Percentiles rank a stretch among this genome's conserved stretches.
Conservation (phyloP, 2,888 invertebrate species). For the Pyrrhia umbra region DNA sequence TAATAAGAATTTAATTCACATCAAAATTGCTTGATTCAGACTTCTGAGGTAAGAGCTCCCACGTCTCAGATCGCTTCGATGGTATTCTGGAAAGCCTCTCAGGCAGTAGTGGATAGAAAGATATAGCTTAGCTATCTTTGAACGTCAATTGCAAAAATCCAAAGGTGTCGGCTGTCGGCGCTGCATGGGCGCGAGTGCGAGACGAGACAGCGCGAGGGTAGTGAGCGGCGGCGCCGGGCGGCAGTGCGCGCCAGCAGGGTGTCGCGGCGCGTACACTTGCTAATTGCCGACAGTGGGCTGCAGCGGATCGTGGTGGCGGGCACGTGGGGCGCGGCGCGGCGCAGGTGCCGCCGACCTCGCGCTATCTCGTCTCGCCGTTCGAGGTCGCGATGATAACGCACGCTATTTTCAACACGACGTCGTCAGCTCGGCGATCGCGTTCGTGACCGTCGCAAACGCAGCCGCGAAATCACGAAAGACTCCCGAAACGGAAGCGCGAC, state of each 20-base stretch:
- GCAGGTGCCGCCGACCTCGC: conserved; percentile 89
- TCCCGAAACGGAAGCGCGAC: conserved; percentile 78
- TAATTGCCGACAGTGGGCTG: conserved; percentile 71
- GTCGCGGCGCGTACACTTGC: conserved; percentile 60
- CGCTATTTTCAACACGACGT: conserved; percentile 84
- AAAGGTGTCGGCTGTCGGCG: conserved; percentile 23
- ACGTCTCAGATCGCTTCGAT: conserved; percentile 24
- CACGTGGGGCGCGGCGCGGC: conserved; percentile 82
- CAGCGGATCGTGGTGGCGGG: conserved; percentile 72
- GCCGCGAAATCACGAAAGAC: conserved; percentile 76
- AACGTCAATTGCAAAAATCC: conserved; percentile 60
- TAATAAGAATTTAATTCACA: conserved; percentile 20
- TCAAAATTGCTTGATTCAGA: conserved; percentile 39
- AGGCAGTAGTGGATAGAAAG: conserved; percentile 2
- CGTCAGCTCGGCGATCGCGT: conserved; percentile 74
- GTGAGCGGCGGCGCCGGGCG: conserved; percentile 5
- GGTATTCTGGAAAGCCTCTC: conserved; percentile 23
- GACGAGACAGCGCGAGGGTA: conserved; percentile 59
- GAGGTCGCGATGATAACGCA: conserved; percentile 89
- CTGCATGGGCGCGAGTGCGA: conserved; percentile 20
- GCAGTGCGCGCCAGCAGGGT: conserved; percentile 22
- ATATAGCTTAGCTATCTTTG: conserved; percentile 37
- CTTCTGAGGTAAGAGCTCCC: conserved; percentile 27
- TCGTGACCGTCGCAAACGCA: conserved; percentile 85
- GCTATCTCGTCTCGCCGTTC: conserved; percentile 87